These are phyloP conservation scores for Drosophila paracracens DNA, from an alignment of 2,888 invertebrate genomes.

Conservation along the genomic window DNA sequence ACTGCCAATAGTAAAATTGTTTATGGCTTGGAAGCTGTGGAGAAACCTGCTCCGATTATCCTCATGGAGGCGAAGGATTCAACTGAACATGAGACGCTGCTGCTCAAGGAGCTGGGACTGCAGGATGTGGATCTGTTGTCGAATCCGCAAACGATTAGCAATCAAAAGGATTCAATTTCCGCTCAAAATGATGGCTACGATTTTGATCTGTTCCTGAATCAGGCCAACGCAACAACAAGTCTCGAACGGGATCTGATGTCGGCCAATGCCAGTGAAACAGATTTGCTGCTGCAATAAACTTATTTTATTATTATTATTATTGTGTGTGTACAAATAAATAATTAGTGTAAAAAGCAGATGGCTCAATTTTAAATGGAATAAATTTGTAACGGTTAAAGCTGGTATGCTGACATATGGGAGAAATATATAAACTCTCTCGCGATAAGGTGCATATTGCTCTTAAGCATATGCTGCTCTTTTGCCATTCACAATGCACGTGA, in stretches of 20 bases:
- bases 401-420: neutral
- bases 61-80: slow-evolving; percentile 60
- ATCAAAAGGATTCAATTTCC: slow-evolving; percentile 66
- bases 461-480: neutral
- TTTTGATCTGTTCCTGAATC: slow-evolving; percentile 81
- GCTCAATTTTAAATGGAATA: neutral
- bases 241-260: slow-evolving; percentile 79
- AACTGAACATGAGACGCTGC: slow-evolving; percentile 69
- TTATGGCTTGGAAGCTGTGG: slow-evolving; percentile 81
- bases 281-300: slow-evolving; percentile 75
- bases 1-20: slow-evolving; percentile 40
- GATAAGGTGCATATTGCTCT: neutral
- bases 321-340: slow-evolving; percentile 38
- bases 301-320: neutral
- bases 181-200: slow-evolving; percentile 70
- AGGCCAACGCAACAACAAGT: slow-evolving; percentile 63
- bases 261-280: slow-evolving; percentile 79
- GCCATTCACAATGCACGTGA: slow-evolving; percentile 35
- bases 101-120: slow-evolving; percentile 87
- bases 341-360: slow-evolving; percentile 7
- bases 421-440: neutral
- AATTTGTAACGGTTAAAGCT: neutral
- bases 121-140: slow-evolving; percentile 85
- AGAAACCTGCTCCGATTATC: slow-evolving; percentile 79
- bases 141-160: slow-evolving; percentile 70